Evolutionary conservation across 2,797 vertebrate species (phyloP).

Genomic region (Choloepus didactylus): DNA sequence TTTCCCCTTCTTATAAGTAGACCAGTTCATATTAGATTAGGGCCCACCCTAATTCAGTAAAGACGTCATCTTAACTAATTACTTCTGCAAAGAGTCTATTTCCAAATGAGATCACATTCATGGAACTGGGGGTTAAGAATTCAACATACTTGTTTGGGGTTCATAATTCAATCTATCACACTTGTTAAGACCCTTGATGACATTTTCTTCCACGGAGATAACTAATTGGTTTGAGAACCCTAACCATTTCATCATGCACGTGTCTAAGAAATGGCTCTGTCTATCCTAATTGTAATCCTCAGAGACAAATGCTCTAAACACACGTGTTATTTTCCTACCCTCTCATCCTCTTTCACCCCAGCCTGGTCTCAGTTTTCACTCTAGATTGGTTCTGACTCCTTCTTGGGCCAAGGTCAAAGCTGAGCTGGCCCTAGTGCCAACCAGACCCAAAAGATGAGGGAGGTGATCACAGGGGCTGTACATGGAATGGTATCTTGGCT

Average conservation of each 20-base stretch:
- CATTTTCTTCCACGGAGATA: background rate
- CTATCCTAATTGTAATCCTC: too few relatives aligned
- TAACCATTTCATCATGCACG: too few relatives aligned
- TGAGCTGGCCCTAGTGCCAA: background rate
- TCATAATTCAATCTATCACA: too few relatives aligned
- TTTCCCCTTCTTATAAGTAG: too few relatives aligned
- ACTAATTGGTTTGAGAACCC: background rate
- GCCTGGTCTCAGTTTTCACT: background rate
- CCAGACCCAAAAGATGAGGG: background rate
- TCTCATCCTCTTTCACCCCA: background rate
- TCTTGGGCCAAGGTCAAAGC: background rate
- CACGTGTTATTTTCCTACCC: background rate
- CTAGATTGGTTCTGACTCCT: background rate
- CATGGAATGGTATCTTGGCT: background rate
- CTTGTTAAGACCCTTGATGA: background rate
- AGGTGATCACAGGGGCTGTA: background rate
- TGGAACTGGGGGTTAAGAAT: too few relatives aligned
- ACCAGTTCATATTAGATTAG: too few relatives aligned
- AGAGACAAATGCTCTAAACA: background rate
- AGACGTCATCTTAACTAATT: too few relatives aligned
- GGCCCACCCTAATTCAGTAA: too few relatives aligned
- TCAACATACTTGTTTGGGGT: too few relatives aligned
- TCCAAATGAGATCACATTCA: too few relatives aligned
- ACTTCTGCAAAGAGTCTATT: too few relatives aligned
- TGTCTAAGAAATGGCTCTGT: too few relatives aligned